Evolutionary conservation across 2,888 invertebrate genomes (phyloP).

Genomic region (Psococerastis gibbosa): DNA sequence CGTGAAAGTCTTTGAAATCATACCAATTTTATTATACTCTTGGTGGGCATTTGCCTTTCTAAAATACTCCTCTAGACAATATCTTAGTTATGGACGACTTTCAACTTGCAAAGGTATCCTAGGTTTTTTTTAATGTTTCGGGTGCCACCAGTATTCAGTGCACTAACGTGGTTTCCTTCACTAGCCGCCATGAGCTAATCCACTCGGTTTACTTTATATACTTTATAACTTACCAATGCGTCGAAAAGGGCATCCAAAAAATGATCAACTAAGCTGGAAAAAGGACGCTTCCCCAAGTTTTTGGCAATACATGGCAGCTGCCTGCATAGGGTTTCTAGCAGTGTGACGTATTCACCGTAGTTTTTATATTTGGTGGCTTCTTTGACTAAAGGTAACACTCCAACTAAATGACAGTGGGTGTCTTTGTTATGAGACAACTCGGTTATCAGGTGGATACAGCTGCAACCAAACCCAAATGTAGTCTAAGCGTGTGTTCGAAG

Average conservation of each 20-base stretch:
- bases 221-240: conserved; percentile 26
- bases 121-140: too few relatives aligned
- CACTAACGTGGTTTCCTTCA: too few relatives aligned
- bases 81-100: too few relatives aligned
- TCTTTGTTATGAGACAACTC: conserved; percentile 26
- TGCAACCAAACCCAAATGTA: conserved; percentile 17
- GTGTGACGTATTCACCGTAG: conserved; percentile 29
- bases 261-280: conserved; percentile 28
- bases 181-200: background rate
- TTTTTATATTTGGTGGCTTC: conserved; percentile 26
- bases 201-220: background rate
- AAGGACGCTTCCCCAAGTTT: conserved; percentile 29
- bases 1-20: too few relatives aligned
- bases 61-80: too few relatives aligned
- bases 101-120: too few relatives aligned
- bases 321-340: conserved; percentile 31
- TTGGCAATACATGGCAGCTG: conserved; percentile 28
- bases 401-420: conserved; percentile 20
- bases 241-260: conserved; percentile 31
- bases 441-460: conserved; percentile 27
- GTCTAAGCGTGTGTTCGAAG: background rate
- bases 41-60: too few relatives aligned
- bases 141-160: too few relatives aligned
- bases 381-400: conserved; percentile 26
- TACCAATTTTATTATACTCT: too few relatives aligned